Conservation (phyloP, 2,888 invertebrate genomes). For the Cerastis leucographa region DNA sequence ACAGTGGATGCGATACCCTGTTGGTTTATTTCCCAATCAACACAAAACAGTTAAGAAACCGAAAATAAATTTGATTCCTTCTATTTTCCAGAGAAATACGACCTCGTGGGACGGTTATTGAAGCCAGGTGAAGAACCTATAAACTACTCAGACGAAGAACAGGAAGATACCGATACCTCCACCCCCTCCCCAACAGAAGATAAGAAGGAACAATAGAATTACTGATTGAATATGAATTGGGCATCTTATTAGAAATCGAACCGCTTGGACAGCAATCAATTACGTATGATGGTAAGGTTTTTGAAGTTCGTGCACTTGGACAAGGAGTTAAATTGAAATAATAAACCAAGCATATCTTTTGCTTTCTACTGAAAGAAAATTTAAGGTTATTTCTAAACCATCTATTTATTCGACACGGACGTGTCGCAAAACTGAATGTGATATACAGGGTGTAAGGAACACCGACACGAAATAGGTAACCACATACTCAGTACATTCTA, state of each 20-base stretch:
- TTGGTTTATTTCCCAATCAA: too few relatives aligned
- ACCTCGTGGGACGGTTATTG: constrained; percentile 96
- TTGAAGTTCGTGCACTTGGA: constrained; percentile 16
- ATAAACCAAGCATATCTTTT: neutral
- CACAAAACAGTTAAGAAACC: too few relatives aligned
- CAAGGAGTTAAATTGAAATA: constrained; percentile 11
- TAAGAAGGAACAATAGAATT: constrained; percentile 81
- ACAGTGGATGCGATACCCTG: too few relatives aligned
- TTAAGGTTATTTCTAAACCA: neutral
- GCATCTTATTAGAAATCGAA: constrained; percentile 30
- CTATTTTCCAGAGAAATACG: constrained; percentile 96
- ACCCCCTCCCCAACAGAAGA: constrained; percentile 77
- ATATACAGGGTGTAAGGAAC: too few relatives aligned
- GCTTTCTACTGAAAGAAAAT: neutral
- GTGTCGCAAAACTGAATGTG: neutral
- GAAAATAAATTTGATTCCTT: neutral
- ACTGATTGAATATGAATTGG: constrained; percentile 34
- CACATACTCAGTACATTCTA: too few relatives aligned
- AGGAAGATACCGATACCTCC: constrained; percentile 87
- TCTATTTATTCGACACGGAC: neutral
- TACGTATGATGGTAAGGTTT: constrained; percentile 2
- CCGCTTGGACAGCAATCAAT: constrained; percentile 51
- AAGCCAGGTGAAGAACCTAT: constrained; percentile 97
- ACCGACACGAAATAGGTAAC: too few relatives aligned
- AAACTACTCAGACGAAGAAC: constrained; percentile 97